Evolutionary conservation across 2,888 invertebrate genomes (phyloP).

Genomic region (Dasypolia templi): DNA sequence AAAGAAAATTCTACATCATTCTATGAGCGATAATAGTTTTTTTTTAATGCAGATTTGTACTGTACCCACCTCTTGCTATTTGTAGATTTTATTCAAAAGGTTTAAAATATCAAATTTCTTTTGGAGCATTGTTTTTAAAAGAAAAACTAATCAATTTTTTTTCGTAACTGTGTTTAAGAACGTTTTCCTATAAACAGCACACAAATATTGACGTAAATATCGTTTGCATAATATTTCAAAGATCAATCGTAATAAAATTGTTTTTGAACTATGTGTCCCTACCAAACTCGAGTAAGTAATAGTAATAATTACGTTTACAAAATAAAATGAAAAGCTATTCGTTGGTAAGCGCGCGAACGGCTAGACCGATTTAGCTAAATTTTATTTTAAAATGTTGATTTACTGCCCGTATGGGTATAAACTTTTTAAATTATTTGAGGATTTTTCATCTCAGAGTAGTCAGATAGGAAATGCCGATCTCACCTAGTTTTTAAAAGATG

Average conservation of each 20-base stretch:
- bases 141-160: not conserved
- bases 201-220: constrained; percentile 10
- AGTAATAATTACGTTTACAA: no score
- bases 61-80: not conserved
- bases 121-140: not conserved
- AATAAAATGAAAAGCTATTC: not conserved
- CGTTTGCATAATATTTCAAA: constrained; percentile 23
- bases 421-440: no score
- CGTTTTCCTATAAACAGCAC: constrained; percentile 10
- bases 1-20: not conserved
- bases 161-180: not conserved
- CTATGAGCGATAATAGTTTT: not conserved
- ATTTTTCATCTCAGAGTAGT: no score
- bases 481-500: no score
- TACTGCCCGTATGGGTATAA: no score
- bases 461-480: no score
- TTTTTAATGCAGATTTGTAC: not conserved
- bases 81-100: not conserved
- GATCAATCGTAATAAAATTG: constrained; percentile 44
- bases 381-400: not conserved
- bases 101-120: not conserved
- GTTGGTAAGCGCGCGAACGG: not conserved
- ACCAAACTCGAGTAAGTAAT: constrained; percentile 17
- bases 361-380: not conserved
- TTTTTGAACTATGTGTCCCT: constrained; percentile 42